A percentile compares a stretch with the other conserved stretches of the same genome.
Evolutionary conservation across 1,140 invertebrate species (phyloP).

Genomic region (Drosophila bocki): DNA sequence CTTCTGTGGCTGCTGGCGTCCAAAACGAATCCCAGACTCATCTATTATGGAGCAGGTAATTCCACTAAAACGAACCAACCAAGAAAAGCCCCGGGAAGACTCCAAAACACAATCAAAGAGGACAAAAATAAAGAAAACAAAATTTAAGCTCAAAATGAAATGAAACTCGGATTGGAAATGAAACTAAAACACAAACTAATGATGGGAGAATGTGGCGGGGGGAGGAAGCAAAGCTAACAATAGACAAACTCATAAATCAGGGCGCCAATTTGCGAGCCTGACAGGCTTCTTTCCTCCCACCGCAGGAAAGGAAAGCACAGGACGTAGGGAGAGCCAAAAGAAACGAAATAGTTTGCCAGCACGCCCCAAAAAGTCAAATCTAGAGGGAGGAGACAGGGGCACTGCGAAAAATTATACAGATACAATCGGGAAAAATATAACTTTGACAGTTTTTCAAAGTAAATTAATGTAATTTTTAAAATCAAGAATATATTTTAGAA

Average conservation of each 20-base stretch:
- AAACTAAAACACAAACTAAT: slow-evolving; percentile 79
- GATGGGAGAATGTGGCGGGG: slow-evolving; percentile 4
- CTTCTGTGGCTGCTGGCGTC: slow-evolving; percentile 31
- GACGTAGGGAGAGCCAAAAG: slow-evolving; percentile 15
- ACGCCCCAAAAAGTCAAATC: slow-evolving; percentile 46
- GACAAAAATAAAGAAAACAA: slow-evolving; percentile 32
- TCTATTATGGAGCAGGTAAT: slow-evolving; percentile 80
- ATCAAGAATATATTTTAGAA: background rate
- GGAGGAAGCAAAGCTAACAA: slow-evolving; percentile 43
- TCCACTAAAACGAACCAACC: slow-evolving; percentile 74
- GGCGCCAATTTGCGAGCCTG: slow-evolving; percentile 76
- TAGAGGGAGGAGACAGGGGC: slow-evolving; percentile 1
- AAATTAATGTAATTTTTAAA: background rate
- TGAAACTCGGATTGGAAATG: slow-evolving; percentile 75
- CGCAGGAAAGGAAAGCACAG: slow-evolving; percentile 20
- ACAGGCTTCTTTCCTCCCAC: slow-evolving; percentile 44
- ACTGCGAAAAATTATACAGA: background rate
- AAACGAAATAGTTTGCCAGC: slow-evolving; percentile 62
- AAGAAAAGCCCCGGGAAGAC: slow-evolving; percentile 45
- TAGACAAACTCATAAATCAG: slow-evolving; percentile 83
- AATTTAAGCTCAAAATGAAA: slow-evolving; percentile 74
- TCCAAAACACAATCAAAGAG: slow-evolving; percentile 48
- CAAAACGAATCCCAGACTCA: slow-evolving; percentile 57
- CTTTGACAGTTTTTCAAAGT: too few species aligned
- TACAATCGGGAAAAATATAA: background rate